A percentile compares a stretch with the other conserved stretches of the same genome.
Evolutionary conservation across 2,113 vertebrate species (phyloP).

Genomic region (Dolichallabes microphthalmus): DNA sequence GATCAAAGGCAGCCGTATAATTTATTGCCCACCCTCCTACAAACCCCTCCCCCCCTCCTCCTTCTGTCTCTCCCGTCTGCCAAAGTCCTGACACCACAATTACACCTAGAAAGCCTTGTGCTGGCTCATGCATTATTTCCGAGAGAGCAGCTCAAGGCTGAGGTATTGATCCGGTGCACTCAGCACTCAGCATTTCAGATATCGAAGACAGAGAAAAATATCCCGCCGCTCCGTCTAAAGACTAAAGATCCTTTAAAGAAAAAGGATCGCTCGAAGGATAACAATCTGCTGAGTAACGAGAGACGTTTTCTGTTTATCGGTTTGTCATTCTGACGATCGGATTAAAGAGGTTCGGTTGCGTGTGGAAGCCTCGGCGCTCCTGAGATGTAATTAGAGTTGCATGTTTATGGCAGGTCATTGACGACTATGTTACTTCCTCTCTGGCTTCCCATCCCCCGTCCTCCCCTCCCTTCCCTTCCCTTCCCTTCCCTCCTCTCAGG

Average conservation of each 20-base stretch:
- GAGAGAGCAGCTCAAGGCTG: conserved; percentile 3
- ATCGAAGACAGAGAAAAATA: background rate
- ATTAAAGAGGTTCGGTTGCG: background rate
- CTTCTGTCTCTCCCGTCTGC: background rate
- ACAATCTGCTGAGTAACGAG: background rate
- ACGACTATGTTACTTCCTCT: conserved; percentile 45
- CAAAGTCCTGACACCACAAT: conserved; percentile 18
- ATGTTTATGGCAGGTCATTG: conserved; percentile 36
- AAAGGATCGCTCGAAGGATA: background rate
- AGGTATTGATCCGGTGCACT: conserved; percentile 1
- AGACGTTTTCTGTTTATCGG: background rate
- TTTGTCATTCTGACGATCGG: background rate
- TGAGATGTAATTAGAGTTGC: conserved; percentile 23
- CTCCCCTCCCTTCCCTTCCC: conserved; percentile 56
- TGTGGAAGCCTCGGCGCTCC: background rate
- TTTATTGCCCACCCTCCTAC: conserved; percentile 35
- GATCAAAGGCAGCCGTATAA: conserved; percentile 37
- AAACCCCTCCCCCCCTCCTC: no score
- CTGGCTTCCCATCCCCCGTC: background rate
- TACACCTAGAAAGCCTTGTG: conserved; percentile 26
- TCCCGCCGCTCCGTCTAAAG: background rate
- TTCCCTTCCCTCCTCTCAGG: conserved; percentile 61
- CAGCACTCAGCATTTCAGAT: background rate
- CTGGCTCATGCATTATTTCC: conserved; percentile 27
- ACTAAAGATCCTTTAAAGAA: no score